phyloP scores from a whole-genome alignment of 2,797 vertebrate species.

The Poeciliopsis turneri region DNA sequence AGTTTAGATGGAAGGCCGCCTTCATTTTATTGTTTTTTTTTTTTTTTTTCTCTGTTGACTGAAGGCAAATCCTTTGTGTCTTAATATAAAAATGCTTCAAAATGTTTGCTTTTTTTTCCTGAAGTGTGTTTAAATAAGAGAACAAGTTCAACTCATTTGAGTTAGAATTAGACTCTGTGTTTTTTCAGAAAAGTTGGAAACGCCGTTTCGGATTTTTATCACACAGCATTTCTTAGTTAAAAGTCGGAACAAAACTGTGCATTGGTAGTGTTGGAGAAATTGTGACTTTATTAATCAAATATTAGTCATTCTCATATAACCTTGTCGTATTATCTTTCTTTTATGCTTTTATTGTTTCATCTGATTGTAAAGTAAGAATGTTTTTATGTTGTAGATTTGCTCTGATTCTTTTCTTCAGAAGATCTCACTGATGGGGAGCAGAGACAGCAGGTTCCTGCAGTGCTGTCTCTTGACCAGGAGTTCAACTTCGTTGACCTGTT shows the following conservation, averaged over 20 bases:
- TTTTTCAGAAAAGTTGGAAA: background rate
- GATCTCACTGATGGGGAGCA: too few species aligned
- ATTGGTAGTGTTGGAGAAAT: too few species aligned
- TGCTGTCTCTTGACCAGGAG: too few species aligned
- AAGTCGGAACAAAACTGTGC: background rate
- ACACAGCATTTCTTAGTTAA: background rate
- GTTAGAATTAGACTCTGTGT: background rate
- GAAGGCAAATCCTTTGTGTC: background rate
- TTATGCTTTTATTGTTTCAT: too few species aligned
- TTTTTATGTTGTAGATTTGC: too few species aligned
- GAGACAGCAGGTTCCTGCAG: too few species aligned
- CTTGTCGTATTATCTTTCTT: too few species aligned
- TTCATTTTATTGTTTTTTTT: background rate
- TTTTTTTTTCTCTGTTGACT: background rate
- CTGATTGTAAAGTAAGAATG: too few species aligned
- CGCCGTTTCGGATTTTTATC: background rate
- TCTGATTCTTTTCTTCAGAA: too few species aligned
- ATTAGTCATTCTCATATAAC: too few species aligned
- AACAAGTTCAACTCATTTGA: background rate
- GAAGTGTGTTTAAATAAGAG: background rate
- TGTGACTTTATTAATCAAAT: too few species aligned
- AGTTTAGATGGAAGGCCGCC: background rate
- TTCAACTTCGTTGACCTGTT: too few species aligned
- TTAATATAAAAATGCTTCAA: background rate
- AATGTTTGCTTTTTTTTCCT: rapidly evolving